Evolutionary conservation across 2,797 vertebrate genomes (phyloP), one percentile per base, ranked within the genome.

Genomic region (Hemibagrus guttatus): DNA sequence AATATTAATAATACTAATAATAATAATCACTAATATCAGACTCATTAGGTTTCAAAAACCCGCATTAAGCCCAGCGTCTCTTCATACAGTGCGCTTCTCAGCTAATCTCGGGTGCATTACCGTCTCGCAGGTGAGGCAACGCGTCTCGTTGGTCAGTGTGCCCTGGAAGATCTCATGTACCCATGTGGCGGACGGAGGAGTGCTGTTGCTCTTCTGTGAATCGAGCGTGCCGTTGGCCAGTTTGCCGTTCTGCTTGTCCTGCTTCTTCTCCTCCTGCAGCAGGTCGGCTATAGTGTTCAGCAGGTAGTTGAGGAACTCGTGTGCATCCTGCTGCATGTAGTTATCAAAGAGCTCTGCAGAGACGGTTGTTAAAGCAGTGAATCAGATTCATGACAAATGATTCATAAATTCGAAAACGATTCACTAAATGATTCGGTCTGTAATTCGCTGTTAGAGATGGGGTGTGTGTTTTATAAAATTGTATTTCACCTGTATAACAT

Each of bases 111-210:
- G 13, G 3, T 88, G 5, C 75, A 54, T 95, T 94, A 99, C 98
- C 71, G 98, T 99, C 96, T 99, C 98, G 93, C 98, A 99, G 93
- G 98, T 99, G 92, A 99, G 97, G 95, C 98, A 99, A 94, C 98
- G 97, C 0, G 98, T 99, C 95, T 99, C 98, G 74, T 99, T 99
- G 93, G 98, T 99, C 94, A 99, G 95, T 76, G 98, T 99, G 95
- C 98, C 98, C 96, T 99, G 98, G 96, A 99, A 99, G 95, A 99
- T 99, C 94, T 99, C 98, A 63, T 99, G 98, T 91, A 99, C 98
- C 98, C 98, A 99, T 89, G 98, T 99, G 91, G 97, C 95, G 42
- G 96, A 93, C 46, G 98, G 96, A 0, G 97, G 96, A 92, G 96
- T 96, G 93, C 97, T 97, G 93, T 97, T 98, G 85, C 98, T 98